A percentile compares a stretch with the other conserved stretches of the same genome.
phyloP scores from a whole-genome alignment of 2,797 vertebrate genomes.

The Lithobates sylvaticus region DNA sequence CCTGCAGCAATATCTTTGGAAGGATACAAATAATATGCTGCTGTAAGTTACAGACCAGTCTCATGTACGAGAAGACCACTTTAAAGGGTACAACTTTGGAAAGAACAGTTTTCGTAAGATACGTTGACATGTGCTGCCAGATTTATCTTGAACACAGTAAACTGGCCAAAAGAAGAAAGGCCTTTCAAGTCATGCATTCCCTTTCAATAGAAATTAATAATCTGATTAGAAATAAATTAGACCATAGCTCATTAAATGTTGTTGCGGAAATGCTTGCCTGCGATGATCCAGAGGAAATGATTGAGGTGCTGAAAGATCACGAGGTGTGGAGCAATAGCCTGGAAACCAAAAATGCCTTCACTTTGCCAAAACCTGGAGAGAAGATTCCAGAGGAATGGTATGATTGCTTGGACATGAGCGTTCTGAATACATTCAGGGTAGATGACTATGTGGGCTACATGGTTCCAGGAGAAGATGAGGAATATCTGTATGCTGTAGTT shows the following conservation, averaged over 20 bases:
- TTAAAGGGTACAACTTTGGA: conserved; percentile 70
- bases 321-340: conserved; percentile 69
- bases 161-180: neutral
- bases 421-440: conserved; percentile 79
- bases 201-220: conserved; percentile 76
- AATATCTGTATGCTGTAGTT: conserved; percentile 78
- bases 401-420: conserved; percentile 80
- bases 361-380: conserved; percentile 71
- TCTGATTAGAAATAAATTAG: conserved; percentile 73
- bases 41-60: conserved; percentile 71
- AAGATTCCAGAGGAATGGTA: conserved; percentile 77
- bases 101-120: conserved; percentile 67
- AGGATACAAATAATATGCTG: conserved; percentile 82
- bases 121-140: conserved; percentile 59
- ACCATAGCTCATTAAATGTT: conserved; percentile 28
- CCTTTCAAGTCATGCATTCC: conserved; percentile 63
- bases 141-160: conserved; percentile 79
- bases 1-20: conserved; percentile 72
- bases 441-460: conserved; percentile 81
- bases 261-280: conserved; percentile 77
- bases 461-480: conserved; percentile 53
- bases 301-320: conserved; percentile 67
- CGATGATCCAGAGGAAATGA: conserved; percentile 68
- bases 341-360: conserved; percentile 14
- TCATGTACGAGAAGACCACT: conserved; percentile 68